Evolutionary conservation across 2,113 vertebrate species (phyloP).

Genomic region (Elephas maximus): DNA sequence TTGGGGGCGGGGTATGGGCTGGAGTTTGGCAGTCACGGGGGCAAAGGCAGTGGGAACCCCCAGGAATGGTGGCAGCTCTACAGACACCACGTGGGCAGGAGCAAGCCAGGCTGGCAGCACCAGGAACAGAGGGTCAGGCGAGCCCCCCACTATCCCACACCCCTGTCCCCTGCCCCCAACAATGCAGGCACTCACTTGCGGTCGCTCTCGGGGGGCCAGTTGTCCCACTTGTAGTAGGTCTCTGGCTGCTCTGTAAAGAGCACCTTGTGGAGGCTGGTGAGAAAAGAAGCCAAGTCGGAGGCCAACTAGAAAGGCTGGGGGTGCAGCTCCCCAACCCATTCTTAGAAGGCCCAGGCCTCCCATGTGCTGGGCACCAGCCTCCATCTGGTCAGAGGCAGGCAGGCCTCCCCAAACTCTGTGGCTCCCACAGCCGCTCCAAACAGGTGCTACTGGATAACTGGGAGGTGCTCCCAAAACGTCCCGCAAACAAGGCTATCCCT

Average conservation of each 20-base stretch:
- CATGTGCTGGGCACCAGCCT: too few relatives aligned
- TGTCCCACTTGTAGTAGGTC: conserved; percentile 99
- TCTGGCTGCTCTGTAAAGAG: conserved; percentile 99
- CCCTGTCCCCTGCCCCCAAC: not conserved
- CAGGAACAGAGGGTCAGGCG: not conserved
- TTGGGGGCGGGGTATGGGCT: fast-evolving
- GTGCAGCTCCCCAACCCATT: not conserved
- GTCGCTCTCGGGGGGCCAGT: conserved; percentile 99
- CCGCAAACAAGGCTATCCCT: too few relatives aligned
- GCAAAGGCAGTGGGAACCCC: fast-evolving
- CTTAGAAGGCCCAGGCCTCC: too few relatives aligned
- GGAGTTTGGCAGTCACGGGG: not conserved
- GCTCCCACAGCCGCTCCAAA: too few relatives aligned
- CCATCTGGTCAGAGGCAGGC: too few relatives aligned
- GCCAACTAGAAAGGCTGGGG: not conserved
- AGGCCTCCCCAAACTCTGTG: too few relatives aligned
- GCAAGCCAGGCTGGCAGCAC: too few relatives aligned
- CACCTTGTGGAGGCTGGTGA: conserved; percentile 97
- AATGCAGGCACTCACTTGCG: conserved; percentile 93
- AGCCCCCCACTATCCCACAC: too few relatives aligned
- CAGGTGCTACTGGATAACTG: too few relatives aligned
- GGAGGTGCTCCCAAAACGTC: too few relatives aligned
- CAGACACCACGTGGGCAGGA: too few relatives aligned
- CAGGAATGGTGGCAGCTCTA: not conserved
- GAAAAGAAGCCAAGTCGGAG: not conserved